phyloP scores from a whole-genome alignment of 1,140 invertebrate species.

The Microplitis mediator region DNA sequence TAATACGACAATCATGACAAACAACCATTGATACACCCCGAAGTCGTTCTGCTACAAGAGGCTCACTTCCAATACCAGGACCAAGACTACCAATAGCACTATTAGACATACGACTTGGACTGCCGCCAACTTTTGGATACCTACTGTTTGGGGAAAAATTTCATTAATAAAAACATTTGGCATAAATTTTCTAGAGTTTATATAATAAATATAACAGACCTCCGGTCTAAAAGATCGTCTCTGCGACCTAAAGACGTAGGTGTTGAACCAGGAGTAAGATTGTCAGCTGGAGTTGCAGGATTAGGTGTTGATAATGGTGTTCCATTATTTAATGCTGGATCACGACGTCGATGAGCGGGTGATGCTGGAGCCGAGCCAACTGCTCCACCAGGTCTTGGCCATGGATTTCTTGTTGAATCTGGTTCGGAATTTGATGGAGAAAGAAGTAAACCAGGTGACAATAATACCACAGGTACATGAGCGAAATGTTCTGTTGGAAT shows the following conservation, averaged over 20 bases:
- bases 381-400: slow-evolving; percentile 68
- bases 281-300: slow-evolving; percentile 51
- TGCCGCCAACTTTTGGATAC: slow-evolving; percentile 40
- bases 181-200: neutral
- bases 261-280: slow-evolving; percentile 43
- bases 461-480: slow-evolving; percentile 89
- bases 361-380: slow-evolving; percentile 67
- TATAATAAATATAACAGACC: slow-evolving; percentile 34
- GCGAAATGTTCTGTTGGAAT: slow-evolving; percentile 95
- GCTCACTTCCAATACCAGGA: slow-evolving; percentile 39
- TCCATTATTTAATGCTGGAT: slow-evolving; percentile 43
- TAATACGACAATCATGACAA: slow-evolving; percentile 91
- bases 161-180: neutral
- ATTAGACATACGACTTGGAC: slow-evolving; percentile 49
- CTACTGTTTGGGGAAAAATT: slow-evolving; percentile 32
- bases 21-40: slow-evolving; percentile 85
- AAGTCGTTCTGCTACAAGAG: slow-evolving; percentile 65
- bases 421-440: slow-evolving; percentile 65
- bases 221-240: slow-evolving; percentile 61
- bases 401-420: slow-evolving; percentile 62
- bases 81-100: slow-evolving; percentile 45
- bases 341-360: slow-evolving; percentile 52
- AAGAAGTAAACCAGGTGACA: slow-evolving; percentile 82
- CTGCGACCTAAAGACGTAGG: slow-evolving; percentile 39
- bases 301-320: slow-evolving; percentile 47